Evolutionary conservation across 2,888 invertebrate genomes (phyloP), one percentile per base, ranked within the genome.

Genomic region (Tuta absoluta): DNA sequence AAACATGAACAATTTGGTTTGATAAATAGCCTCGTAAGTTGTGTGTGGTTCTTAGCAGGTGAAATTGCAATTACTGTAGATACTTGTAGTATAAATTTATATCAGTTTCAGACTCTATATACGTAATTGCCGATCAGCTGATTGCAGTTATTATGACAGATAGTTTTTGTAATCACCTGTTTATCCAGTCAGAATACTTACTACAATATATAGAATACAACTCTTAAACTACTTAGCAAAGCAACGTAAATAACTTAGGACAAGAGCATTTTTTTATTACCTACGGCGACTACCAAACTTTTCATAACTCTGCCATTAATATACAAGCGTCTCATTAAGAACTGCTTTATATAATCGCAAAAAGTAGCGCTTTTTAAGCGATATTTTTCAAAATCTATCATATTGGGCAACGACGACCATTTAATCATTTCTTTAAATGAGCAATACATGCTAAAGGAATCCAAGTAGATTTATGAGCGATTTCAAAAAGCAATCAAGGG

Each of bases 401-500:
- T 65, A 79, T 83, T 80, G 75, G 67, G 72, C 71, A 79, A 82
- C 67, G 69, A 78, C 81, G 79, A 82, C 84, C 79, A 84, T 80
- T 75, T 72, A 69, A 75, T 77, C 77, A 81, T 79, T 79, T 81
- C 79, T 82, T 84, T 76, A 80, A 88, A 84, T 84, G 76, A 81
- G 78, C 81, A 82, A 83, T 81, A 81, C 75, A 79, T 80, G 80
- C 69, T n/a, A 49, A 33, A 72, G 78, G 77, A 79, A 81, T 82
- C 81, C 72, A 82, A 80, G 69, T 75, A 82, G 81, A 91, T 89
- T 91, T 91, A 91, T 79, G 83, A 77, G 70, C 73, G 71, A 77
- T 89, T 88, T 85, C 88, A 81, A 88, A 91, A 91, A 87, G 80
- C 90, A 91, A 91, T 91, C 90, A 87, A 79, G 74, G 72, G 77